Percentiles rank a stretch among this genome's conserved stretches.
Conservation (phyloP, 2,113 vertebrate genomes). For the Suricata suricatta region DNA sequence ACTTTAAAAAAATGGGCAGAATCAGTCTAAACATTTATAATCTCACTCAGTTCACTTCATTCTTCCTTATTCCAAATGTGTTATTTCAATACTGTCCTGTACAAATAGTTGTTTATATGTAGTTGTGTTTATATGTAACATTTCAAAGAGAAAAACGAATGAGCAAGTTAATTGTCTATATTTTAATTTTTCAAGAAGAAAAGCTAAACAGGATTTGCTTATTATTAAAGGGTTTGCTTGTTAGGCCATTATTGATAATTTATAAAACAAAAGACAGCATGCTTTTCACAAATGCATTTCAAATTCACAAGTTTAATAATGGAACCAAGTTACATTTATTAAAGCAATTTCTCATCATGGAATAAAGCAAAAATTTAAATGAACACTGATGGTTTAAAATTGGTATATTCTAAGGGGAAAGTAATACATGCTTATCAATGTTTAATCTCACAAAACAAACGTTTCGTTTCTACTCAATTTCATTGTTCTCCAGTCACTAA, state of each 20-base stretch:
- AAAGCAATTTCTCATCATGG: conserved; percentile 13
- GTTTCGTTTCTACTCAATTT: conserved; percentile 22
- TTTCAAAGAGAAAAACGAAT: conserved; percentile 37
- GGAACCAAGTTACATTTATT: conserved; percentile 40
- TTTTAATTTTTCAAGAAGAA: conserved; percentile 44
- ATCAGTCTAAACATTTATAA: not conserved
- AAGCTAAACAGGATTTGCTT: conserved; percentile 34
- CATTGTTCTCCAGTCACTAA: not conserved
- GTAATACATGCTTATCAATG: not conserved
- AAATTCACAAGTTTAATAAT: conserved; percentile 54
- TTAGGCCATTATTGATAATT: not conserved
- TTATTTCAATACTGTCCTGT: not conserved
- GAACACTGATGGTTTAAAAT: not conserved
- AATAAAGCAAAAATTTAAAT: not conserved
- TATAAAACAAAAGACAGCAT: conserved; percentile 27
- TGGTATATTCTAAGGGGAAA: not conserved
- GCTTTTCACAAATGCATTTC: conserved; percentile 43
- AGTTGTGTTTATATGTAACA: not conserved
- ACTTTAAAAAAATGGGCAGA: not conserved
- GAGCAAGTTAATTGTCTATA: not conserved
- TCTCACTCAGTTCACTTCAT: not conserved
- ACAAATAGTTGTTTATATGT: not conserved
- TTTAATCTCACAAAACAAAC: not conserved
- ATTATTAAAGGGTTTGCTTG: conserved; percentile 23
- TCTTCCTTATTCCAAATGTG: not conserved